Conservation (phyloP, 2,888 invertebrate species). For the Ichneumoninae sp. region DNA sequence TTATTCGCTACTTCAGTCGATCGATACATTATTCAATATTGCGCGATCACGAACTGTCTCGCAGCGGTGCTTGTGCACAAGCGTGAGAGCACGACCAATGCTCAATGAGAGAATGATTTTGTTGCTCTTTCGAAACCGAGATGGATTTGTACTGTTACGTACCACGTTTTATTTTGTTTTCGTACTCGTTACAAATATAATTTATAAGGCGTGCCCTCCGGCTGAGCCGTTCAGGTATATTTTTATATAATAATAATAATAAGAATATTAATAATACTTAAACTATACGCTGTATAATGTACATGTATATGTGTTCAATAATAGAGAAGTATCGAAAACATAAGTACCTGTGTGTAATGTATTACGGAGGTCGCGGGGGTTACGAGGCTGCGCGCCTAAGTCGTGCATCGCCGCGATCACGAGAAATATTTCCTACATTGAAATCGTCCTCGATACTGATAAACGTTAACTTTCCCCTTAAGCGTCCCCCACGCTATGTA, state of each 20-base stretch:
- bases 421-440: slow-evolving; percentile 20
- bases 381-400: slow-evolving; percentile 12
- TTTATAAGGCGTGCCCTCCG: slow-evolving; percentile 59
- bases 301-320: slow-evolving; percentile 51
- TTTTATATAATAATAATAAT: slow-evolving; percentile 18
- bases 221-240: slow-evolving; percentile 59
- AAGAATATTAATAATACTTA: slow-evolving; percentile 12
- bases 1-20: slow-evolving; percentile 29
- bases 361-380: slow-evolving; percentile 32
- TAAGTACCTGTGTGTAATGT: slow-evolving; percentile 32
- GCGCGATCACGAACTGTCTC: slow-evolving; percentile 52
- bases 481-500: neutral
- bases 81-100: slow-evolving; percentile 56
- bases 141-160: slow-evolving; percentile 47
- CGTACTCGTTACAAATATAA: slow-evolving; percentile 45
- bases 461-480: slow-evolving; percentile 58
- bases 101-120: slow-evolving; percentile 55
- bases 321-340: slow-evolving; percentile 43
- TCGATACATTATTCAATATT: slow-evolving; percentile 47
- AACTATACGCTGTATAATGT: slow-evolving; percentile 4
- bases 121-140: slow-evolving; percentile 41
- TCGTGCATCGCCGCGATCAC: slow-evolving; percentile 16
- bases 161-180: slow-evolving; percentile 30
- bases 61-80: slow-evolving; percentile 49
- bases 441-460: slow-evolving; percentile 50